These are phyloP conservation scores for Stenodema calcarata DNA, from an alignment of 2,888 invertebrate species.

Conservation along the genomic window DNA sequence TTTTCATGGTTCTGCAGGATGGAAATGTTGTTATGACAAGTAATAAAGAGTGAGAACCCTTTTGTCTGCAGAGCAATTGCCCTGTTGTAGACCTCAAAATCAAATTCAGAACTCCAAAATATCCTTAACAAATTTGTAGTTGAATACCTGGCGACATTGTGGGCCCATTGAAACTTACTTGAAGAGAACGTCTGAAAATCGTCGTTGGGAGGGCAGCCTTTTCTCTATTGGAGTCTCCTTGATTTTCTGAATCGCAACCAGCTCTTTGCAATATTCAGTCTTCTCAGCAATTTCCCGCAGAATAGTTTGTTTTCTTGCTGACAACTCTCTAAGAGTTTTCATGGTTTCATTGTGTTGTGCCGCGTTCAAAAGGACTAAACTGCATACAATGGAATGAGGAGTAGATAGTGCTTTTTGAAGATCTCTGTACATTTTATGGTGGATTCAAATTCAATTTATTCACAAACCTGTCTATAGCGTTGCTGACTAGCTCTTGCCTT, in stretches of 20 bases:
- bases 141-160: too few relatives aligned
- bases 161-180: slow-evolving; percentile 9
- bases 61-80: too few relatives aligned
- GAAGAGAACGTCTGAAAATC: slow-evolving; percentile 20
- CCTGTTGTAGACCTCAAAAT: too few relatives aligned
- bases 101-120: too few relatives aligned
- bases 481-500: slow-evolving; percentile 7
- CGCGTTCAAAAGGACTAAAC: neutral
- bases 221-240: neutral
- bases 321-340: slow-evolving; percentile 13
- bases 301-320: slow-evolving; percentile 8
- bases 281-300: neutral
- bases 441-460: too few relatives aligned
- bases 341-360: slow-evolving; percentile 24
- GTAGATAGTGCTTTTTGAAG: too few relatives aligned
- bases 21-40: too few relatives aligned
- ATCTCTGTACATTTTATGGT: too few relatives aligned
- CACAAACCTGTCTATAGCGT: slow-evolving; percentile 11
- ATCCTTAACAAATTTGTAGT: too few relatives aligned
- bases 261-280: neutral
- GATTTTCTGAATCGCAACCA: neutral
- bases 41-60: too few relatives aligned
- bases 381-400: neutral
- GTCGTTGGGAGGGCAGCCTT: neutral
- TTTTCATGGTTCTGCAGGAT: slow-evolving; percentile 32